Base-by-base conservation (phyloP, 2,797 vertebrate genomes). In the Paguma larvata region DNA sequence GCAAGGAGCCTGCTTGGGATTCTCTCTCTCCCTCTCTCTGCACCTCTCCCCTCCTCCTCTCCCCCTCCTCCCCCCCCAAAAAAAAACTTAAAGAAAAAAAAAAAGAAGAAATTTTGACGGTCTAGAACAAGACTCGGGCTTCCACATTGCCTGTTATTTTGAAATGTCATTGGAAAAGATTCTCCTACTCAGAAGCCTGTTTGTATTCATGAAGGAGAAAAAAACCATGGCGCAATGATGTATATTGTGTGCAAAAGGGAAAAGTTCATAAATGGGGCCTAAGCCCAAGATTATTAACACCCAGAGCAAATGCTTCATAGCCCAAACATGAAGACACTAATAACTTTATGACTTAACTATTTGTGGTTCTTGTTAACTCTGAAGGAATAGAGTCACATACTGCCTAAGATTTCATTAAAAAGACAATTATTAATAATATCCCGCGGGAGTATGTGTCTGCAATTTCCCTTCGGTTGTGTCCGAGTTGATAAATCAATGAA, bases 401-500 rank as follows among this genome's bases (percentile, higher is more conserved):
- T 23, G 19, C 32, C 44, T 15, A 51, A 67, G 67, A 92, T 68
- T 92, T 95, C 94, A 59, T 84, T 78, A 94, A 38, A 95, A 86
- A 75, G 84, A 79, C 23, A 94, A 63, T 89, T 91, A 93, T 75
- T 94, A 65, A 93, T 89, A 82, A 53, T 72, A 82, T 21, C 25
- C 59, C 18, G 21, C 75, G 15, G 18, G 46, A 91, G 46, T 75
- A 75, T 72, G 19, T 67, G 12, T 73, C 16, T 15, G 15, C 59
- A 48, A 82, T 85, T 84, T 41, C 38, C n/a, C 18, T 91, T 91
- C 63, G 91, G 44, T 88, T 96, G 94, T 95, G 41, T n/a, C 88
- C 25, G 78, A 78, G 56, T 48, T 94, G 91, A 73, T 97, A 84
- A 70, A 92, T 90, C 53, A 95, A 44, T 65, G 68, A 88, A 92